These are phyloP conservation scores for Solen grandis DNA, from an alignment of 1,140 invertebrate species.

Conservation along the genomic window DNA sequence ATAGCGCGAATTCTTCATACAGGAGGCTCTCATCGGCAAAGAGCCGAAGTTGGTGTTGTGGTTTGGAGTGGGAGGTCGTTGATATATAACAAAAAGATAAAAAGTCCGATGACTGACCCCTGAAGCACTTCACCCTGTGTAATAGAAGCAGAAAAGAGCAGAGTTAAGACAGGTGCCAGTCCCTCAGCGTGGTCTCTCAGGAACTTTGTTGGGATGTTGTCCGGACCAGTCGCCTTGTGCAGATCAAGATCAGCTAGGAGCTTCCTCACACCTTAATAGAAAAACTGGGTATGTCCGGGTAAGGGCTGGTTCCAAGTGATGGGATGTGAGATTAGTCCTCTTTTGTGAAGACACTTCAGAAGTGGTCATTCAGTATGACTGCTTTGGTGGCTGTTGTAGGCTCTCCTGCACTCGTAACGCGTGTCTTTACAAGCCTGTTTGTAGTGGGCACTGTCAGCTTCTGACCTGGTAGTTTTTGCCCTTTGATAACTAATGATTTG, in stretches of 20 bases:
- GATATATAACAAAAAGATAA: no score
- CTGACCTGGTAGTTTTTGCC: no score
- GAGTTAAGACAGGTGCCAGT: no score
- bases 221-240: neutral
- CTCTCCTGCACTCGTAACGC: neutral
- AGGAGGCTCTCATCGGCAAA: neutral
- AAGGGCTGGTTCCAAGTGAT: no score
- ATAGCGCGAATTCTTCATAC: slow-evolving; percentile 8
- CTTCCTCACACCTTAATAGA: no score
- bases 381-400: slow-evolving; percentile 31
- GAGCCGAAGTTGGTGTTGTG: neutral
- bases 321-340: neutral
- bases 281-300: no score
- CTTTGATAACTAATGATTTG: no score
- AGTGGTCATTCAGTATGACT: slow-evolving; percentile 7
- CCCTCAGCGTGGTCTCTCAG: no score
- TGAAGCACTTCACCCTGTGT: slow-evolving; percentile 5
- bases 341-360: no score
- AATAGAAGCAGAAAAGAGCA: neutral
- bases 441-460: neutral
- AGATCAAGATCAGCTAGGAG: slow-evolving; percentile 15
- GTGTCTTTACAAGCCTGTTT: neutral
- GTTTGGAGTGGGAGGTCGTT: no score
- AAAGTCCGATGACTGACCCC: neutral
- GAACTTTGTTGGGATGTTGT: neutral